Percentiles rank a stretch among this genome's conserved stretches.
These are phyloP conservation scores for Choristoneura rosaceana DNA, from an alignment of 2,888 invertebrate species.

Conservation along the genomic window DNA sequence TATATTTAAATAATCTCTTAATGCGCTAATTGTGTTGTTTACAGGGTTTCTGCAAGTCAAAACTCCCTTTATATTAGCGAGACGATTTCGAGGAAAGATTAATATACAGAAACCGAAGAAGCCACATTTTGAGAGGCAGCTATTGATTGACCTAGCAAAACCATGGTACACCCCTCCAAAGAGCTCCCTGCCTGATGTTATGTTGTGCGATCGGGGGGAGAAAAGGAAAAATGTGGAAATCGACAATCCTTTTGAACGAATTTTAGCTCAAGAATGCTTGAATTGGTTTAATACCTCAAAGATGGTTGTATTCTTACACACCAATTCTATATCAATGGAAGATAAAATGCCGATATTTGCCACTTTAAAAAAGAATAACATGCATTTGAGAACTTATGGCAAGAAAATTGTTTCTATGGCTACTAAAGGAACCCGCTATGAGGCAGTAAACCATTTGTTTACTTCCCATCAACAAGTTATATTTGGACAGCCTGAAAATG, in stretches of 20 bases:
- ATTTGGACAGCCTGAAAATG: slow-evolving; percentile 89
- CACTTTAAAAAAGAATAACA: slow-evolving; percentile 87
- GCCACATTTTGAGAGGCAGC: slow-evolving; percentile 89
- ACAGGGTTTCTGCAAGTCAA: slow-evolving; percentile 75
- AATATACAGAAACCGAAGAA: slow-evolving; percentile 90
- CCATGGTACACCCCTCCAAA: slow-evolving; percentile 85
- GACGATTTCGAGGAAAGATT: slow-evolving; percentile 90
- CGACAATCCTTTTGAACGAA: slow-evolving; percentile 89
- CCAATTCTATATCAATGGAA: slow-evolving; percentile 89
- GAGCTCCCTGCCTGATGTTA: slow-evolving; percentile 71
- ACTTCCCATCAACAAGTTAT: slow-evolving; percentile 87
- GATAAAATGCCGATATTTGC: slow-evolving; percentile 88
- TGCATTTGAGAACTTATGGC: slow-evolving; percentile 89
- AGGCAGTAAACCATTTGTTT: slow-evolving; percentile 87
- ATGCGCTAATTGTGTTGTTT: slow-evolving; percentile 46
- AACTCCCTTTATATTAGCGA: slow-evolving; percentile 81
- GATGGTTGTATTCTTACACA: slow-evolving; percentile 90
- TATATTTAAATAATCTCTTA: neutral
- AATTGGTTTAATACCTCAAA: slow-evolving; percentile 90
- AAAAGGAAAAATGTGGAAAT: slow-evolving; percentile 57
- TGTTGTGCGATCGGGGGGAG: slow-evolving; percentile 80
- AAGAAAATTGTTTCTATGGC: slow-evolving; percentile 88
- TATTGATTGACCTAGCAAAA: slow-evolving; percentile 87
- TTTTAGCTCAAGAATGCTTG: slow-evolving; percentile 89
- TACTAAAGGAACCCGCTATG: slow-evolving; percentile 88